Evolutionary conservation across 2,888 invertebrate species (phyloP).

Genomic region (Nesidiocoris tenuis): DNA sequence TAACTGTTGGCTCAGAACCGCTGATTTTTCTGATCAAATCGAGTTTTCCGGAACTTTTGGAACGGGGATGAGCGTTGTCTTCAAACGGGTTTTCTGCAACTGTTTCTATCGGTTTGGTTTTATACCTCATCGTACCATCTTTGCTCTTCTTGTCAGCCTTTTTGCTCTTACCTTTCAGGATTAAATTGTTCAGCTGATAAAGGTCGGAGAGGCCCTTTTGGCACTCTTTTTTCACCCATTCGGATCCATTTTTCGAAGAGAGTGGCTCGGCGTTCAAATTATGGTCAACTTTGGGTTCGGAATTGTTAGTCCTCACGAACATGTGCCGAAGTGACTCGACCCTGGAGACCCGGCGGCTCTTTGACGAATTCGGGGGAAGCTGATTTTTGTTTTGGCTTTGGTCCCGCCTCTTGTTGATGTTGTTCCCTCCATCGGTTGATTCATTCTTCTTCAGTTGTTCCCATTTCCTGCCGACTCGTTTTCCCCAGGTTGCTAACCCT

Average conservation of each 20-base stretch:
- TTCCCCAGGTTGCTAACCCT: constrained; percentile 64
- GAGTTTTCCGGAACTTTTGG: constrained; percentile 52
- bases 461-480: constrained; percentile 62
- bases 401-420: constrained; percentile 40
- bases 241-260: constrained; percentile 49
- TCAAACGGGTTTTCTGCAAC: constrained; percentile 55
- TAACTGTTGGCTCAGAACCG: constrained; percentile 35
- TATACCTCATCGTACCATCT: constrained; percentile 42
- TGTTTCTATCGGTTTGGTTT: constrained; percentile 49
- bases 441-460: constrained; percentile 63
- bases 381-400: constrained; percentile 43
- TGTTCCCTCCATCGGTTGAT: constrained; percentile 58
- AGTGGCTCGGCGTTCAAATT: constrained; percentile 50
- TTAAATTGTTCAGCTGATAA: constrained; percentile 52
- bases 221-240: constrained; percentile 53
- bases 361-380: constrained; percentile 46
- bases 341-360: constrained; percentile 56
- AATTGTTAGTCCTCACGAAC: constrained; percentile 54
- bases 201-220: constrained; percentile 53
- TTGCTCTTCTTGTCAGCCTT: constrained; percentile 50
- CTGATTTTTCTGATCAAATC: constrained; percentile 12
- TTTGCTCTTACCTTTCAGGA: constrained; percentile 47
- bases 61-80: constrained; percentile 53
- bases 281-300: constrained; percentile 45
- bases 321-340: constrained; percentile 61